phyloP scores from a whole-genome alignment of 2,797 vertebrate genomes.

The Champsocephalus gunnari region DNA sequence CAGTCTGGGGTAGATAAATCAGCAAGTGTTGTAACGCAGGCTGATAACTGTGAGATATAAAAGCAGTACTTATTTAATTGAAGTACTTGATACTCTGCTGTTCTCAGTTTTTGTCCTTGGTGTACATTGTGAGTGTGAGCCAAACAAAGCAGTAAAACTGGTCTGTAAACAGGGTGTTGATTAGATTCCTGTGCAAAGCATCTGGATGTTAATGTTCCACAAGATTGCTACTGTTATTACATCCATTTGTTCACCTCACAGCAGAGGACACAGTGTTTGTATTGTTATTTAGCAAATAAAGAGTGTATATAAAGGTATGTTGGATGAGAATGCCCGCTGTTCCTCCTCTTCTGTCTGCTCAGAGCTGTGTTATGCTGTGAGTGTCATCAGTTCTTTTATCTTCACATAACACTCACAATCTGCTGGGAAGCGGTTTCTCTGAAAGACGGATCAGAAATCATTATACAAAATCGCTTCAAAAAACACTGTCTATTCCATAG shows the following conservation, averaged over 20 bases:
- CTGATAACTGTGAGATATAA: not conserved
- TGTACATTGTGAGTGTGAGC: conserved; percentile 9
- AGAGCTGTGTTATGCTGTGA: conserved; percentile 46
- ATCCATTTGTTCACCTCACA: not conserved
- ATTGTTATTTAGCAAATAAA: conserved; percentile 6
- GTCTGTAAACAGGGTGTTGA: conserved; percentile 16
- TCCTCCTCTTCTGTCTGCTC: conserved; percentile 56
- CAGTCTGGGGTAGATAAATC: conserved; percentile 1
- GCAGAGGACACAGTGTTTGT: not conserved
- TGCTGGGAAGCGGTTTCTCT: conserved; percentile 81
- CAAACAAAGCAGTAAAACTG: conserved; percentile 33
- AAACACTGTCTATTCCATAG: not conserved
- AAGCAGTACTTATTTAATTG: not conserved
- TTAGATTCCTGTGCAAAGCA: conserved; percentile 6
- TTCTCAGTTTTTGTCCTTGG: conserved; percentile 19
- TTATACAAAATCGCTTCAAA: conserved; percentile 1
- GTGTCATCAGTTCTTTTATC: conserved; percentile 75
- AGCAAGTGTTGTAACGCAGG: not conserved
- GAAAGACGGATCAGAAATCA: conserved; percentile 39
- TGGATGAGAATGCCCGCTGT: not conserved
- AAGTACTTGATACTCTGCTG: not conserved
- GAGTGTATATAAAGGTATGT: not conserved
- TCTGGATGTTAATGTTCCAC: conserved; percentile 34
- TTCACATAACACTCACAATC: conserved; percentile 73
- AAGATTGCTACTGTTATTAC: not conserved